Evolutionary conservation across 1,140 invertebrate genomes (phyloP), one percentile per base, ranked within the genome.

Genomic region (Rhopalosiphum maidis): DNA sequence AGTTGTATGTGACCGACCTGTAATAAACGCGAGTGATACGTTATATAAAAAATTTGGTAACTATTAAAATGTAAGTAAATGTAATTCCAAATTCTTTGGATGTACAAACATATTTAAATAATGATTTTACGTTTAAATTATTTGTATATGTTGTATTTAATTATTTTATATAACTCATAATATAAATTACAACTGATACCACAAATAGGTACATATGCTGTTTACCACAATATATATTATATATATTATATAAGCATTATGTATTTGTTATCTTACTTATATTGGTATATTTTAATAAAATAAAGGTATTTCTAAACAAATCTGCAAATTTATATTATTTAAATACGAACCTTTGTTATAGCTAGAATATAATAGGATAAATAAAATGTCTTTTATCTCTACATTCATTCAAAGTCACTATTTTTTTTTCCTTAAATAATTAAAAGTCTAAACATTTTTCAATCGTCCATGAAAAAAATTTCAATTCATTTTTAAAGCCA

Each of bases 401-500:
- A 35, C 18, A 82, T 7, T 37, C 11, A 83, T 22, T 83, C 1
- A 21, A 8, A 37, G 18, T 83, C n/a, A 77, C 0, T 35, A 22
- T 18, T n/a, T 5, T 35, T n/a, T n/a, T 77, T 77, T 77, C 37
- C 37, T 21, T 37, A 8, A 7, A 83, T 23, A 21, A 37, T 37
- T 2, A 15, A 23, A 6, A 86, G 41, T 86, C 22, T 25, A 0
- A 46, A 46, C 41, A 30, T 46, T 86, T 85, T n/a, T 5, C 25
- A 86, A 46, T 25, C 3, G 15, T n/a, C 15, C 1, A 86, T 46
- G 15, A 86, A 86, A 85, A 86, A 46, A 86, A 89, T 15, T 25
- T 55, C 7, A 35, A 89, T 89, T 55, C 85, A 86, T 21, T 89
- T 51, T 89, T 89, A 37, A 89, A 89, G 88, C 88, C 88, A 89